Evolutionary conservation across 2,113 vertebrate genomes (phyloP).

Genomic region (Caloenas nicobarica): DNA sequence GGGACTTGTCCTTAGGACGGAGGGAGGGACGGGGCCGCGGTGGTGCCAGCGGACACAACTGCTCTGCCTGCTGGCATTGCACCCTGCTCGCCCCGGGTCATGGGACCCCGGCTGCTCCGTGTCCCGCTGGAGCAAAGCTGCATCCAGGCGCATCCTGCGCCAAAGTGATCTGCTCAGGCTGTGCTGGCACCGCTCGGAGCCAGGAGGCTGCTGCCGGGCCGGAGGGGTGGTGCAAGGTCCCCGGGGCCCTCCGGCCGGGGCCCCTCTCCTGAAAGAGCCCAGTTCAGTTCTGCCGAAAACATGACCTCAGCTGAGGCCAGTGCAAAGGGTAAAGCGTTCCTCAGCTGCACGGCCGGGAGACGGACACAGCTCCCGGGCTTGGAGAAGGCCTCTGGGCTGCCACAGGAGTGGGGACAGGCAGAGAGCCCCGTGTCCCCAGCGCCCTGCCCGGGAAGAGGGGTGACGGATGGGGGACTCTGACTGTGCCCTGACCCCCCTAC

Average conservation of each 20-base stretch:
- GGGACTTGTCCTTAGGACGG: no score
- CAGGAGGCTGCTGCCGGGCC: neutral
- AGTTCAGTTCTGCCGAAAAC: slow-evolving; percentile 1
- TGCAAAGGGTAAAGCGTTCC: slow-evolving; percentile 32
- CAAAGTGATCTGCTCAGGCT: neutral
- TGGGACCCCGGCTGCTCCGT: neutral
- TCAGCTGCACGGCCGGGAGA: neutral
- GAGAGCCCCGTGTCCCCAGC: accelerated
- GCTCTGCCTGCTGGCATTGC: neutral
- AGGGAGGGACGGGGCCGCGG: neutral
- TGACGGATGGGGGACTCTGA: accelerated
- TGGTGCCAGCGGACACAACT: neutral
- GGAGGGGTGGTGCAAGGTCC: slow-evolving; percentile 44
- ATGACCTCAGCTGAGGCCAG: slow-evolving; percentile 64
- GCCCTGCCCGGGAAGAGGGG: accelerated
- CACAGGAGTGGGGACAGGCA: neutral
- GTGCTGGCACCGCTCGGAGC: slow-evolving; percentile 11
- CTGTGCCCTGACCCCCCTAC: neutral
- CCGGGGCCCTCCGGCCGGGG: neutral
- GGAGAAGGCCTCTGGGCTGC: neutral
- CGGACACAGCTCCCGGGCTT: neutral
- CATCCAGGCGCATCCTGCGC: neutral
- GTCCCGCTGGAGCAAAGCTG: neutral
- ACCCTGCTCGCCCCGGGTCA: accelerated
- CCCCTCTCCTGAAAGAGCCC: slow-evolving; percentile 8